Percentiles rank a stretch among this genome's conserved stretches.
These are phyloP conservation scores for Trichosurus vulpecula DNA, from an alignment of 2,797 vertebrate species.

Conservation along the genomic window DNA sequence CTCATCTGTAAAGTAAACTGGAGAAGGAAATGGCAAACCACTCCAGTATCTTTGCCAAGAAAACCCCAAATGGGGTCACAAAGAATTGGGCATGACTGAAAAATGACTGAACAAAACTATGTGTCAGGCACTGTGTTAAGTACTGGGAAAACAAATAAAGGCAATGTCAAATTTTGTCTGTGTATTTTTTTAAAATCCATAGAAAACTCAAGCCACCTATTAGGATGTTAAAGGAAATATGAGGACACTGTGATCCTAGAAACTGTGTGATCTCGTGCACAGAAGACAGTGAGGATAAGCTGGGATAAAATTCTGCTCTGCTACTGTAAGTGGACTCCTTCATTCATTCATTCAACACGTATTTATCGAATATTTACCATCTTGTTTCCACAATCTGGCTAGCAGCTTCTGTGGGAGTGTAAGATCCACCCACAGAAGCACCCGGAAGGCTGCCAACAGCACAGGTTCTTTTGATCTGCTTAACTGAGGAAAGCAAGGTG, in stretches of 20 bases:
- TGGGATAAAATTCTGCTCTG: background rate
- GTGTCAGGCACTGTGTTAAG: background rate
- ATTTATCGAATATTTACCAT: background rate
- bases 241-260: conserved; percentile 42
- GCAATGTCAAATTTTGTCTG: background rate
- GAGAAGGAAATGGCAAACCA: background rate
- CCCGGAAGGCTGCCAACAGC: too few relatives aligned
- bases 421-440: too few relatives aligned
- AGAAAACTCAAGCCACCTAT: conserved; percentile 63
- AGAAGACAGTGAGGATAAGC: background rate
- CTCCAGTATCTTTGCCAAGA: background rate
- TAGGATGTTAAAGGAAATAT: conserved; percentile 54
- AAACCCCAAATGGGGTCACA: background rate
- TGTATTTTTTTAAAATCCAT: conserved; percentile 61
- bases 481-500: too few relatives aligned
- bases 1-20: background rate
- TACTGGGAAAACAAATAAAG: background rate
- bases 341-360: background rate
- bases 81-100: background rate
- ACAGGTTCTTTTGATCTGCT: too few relatives aligned
- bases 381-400: too few relatives aligned
- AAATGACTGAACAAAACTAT: background rate
- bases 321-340: background rate
- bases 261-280: background rate
- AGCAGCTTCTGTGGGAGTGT: too few relatives aligned